A percentile compares a stretch with the other conserved stretches of the same genome.
phyloP scores from a whole-genome alignment of 2,113 vertebrate species.

The Cyprinus carpio region DNA sequence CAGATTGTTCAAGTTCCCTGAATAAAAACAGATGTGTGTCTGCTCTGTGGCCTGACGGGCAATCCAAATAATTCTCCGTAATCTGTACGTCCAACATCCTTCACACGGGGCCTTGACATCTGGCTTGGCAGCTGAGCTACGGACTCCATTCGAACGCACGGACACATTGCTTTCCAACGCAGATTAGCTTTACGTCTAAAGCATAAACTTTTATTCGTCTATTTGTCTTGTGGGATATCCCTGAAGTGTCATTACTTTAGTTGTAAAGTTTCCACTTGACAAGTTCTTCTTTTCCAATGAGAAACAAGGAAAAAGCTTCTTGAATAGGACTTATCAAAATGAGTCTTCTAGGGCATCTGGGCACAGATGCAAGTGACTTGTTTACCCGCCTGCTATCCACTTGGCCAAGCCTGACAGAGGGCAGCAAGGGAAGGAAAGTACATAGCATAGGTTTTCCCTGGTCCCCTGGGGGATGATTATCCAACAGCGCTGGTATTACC shows the following conservation, averaged over 20 bases:
- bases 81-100: constrained; percentile 57
- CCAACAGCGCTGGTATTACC: constrained; percentile 76
- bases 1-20: constrained; percentile 56
- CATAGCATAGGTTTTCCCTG: constrained; percentile 62
- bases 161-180: constrained; percentile 31
- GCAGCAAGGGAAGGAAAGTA: constrained; percentile 30
- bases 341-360: constrained; percentile 13
- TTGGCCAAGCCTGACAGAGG: constrained; percentile 41
- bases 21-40: constrained; percentile 62
- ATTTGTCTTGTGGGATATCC: constrained; percentile 45
- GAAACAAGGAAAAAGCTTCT: constrained; percentile 5
- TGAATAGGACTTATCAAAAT: constrained; percentile 25
- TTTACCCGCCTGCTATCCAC: constrained; percentile 56
- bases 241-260: constrained; percentile 36
- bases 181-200: constrained; percentile 47
- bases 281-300: constrained; percentile 19
- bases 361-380: constrained; percentile 61
- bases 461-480: constrained; percentile 78
- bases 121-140: constrained; percentile 41
- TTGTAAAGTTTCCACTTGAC: constrained; percentile 27
- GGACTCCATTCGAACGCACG: constrained; percentile 15
- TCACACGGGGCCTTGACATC: constrained; percentile 52
- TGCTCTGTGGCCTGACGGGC: constrained; percentile 51
- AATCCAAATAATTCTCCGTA: constrained; percentile 58
- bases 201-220: constrained; percentile 51